Evolutionary conservation across 2,797 vertebrate genomes (phyloP).

Genomic region (Brachymystax lenok): DNA sequence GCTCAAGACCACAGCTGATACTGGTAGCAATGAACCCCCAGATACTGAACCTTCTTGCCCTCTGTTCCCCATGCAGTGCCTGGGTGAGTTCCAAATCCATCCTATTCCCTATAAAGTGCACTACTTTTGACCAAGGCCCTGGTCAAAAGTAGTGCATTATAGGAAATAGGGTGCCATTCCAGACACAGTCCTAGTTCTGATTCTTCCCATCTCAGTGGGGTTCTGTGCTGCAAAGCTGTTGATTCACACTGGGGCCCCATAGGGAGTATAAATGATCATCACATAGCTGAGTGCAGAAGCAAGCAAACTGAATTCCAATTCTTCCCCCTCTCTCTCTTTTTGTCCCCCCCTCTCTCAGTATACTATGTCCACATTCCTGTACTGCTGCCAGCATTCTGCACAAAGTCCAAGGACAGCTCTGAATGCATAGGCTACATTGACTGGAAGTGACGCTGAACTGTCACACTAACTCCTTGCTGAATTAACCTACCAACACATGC

Average conservation of each 20-base stretch:
- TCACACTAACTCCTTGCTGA: background rate
- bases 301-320: background rate
- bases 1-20: no score
- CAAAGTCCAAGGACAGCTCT: background rate
- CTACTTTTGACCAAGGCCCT: no score
- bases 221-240: slow-evolving; percentile 5
- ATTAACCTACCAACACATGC: background rate
- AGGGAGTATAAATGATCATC: slow-evolving; percentile 1
- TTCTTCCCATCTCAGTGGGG: background rate
- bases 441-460: background rate
- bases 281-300: slow-evolving; percentile 6
- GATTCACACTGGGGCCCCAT: background rate
- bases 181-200: background rate
- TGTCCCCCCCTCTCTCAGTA: no score
- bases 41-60: no score
- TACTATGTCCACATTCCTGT: background rate
- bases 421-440: background rate
- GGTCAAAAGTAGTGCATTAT: no score
- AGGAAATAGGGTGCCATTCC: background rate
- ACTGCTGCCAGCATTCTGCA: background rate
- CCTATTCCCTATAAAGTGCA: no score
- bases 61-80: no score
- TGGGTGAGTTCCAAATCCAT: no score
- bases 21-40: no score
- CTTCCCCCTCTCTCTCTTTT: background rate